Conservation (phyloP, 1,140 invertebrate genomes). For the Camponotus vicinus region DNA sequence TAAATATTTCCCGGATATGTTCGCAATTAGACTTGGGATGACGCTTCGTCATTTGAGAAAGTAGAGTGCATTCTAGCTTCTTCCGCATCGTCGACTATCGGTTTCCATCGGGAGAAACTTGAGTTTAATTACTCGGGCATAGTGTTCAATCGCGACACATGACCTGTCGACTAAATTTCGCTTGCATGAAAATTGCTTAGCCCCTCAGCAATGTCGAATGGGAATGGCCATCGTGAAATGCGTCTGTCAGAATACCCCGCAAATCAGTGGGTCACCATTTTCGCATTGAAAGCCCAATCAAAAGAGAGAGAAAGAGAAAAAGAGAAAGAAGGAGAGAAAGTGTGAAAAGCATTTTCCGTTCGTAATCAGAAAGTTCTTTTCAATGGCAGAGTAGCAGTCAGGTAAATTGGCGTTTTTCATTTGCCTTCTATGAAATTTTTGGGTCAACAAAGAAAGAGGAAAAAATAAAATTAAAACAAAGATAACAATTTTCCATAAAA, state of each 20-base stretch:
- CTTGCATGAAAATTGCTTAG: conserved; percentile 4
- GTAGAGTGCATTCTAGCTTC: conserved; percentile 30
- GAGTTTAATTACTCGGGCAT: conserved; percentile 41
- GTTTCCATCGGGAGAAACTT: conserved; percentile 33
- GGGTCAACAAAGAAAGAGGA: no score
- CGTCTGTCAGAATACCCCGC: conserved; percentile 1
- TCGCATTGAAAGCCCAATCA: conserved; percentile 10
- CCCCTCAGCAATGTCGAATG: conserved; percentile 5
- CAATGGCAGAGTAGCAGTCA: neutral
- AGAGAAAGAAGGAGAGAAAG: neutral
- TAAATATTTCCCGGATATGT: conserved; percentile 54
- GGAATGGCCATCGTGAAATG: conserved; percentile 15
- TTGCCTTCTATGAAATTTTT: neutral
- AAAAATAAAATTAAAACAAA: neutral
- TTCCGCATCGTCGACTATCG: conserved; percentile 39
- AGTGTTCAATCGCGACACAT: neutral
- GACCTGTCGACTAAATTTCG: conserved; percentile 15
- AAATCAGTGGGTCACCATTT: conserved; percentile 18
- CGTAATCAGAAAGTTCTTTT: conserved; percentile 8
- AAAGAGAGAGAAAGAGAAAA: neutral
- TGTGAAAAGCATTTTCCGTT: conserved; percentile 4
- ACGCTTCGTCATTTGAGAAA: conserved; percentile 30
- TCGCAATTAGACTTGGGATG: conserved; percentile 37
- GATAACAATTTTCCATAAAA: no score
- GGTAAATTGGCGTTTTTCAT: neutral